Evolutionary conservation across 2,113 vertebrate species (phyloP), one percentile per base, ranked within the genome.

Genomic region (Phyllopteryx taeniolatus): DNA sequence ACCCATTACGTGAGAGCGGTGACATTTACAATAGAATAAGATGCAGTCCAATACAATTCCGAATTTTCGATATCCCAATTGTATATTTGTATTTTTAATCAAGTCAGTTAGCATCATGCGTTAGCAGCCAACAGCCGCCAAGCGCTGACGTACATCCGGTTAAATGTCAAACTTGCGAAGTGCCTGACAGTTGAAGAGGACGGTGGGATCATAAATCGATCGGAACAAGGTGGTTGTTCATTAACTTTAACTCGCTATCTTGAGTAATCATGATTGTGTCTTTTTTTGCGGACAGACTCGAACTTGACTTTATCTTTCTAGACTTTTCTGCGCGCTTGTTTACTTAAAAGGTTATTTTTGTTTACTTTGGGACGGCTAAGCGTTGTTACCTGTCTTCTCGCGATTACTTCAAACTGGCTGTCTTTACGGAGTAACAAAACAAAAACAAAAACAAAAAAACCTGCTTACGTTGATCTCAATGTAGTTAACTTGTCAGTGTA

Each of bases 101-200:
- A 14, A 59, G n/a, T 4, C 22, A 9, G 39, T 22, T 8, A 22
- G 13, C 42, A 7, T n/a, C 4, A 6, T 13, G 17, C 10, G 14
- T 27, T 65, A 3, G 44, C 13, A 46, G 3, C 15, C 2, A 31
- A 47, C 22, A 9, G 57, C 31, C 31, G 13, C 9, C 1, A 10
- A 11, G 5, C 20, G 1, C 35, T 89, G 86, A 91, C 91, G 91
- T 83, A 79, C 43, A 88, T 91, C 91, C 91, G 88, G 87, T 78
- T 66, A 82, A 70, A 83, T 87, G 89, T 90, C 87, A 91, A 88
- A 79, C 64, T 82, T 53, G 11, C 9, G 0, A 20, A 61, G 71
- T 76, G 8, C 57, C 33, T 31, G 70, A 70, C 70, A 75, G 74
- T 77, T 4, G 70, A 75, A 66, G 6, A 78, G 17, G 59, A 66